A percentile compares a stretch with the other conserved stretches of the same genome.
phyloP scores from a whole-genome alignment of 2,888 invertebrate genomes.

The Zhuqinia jingwanae region DNA sequence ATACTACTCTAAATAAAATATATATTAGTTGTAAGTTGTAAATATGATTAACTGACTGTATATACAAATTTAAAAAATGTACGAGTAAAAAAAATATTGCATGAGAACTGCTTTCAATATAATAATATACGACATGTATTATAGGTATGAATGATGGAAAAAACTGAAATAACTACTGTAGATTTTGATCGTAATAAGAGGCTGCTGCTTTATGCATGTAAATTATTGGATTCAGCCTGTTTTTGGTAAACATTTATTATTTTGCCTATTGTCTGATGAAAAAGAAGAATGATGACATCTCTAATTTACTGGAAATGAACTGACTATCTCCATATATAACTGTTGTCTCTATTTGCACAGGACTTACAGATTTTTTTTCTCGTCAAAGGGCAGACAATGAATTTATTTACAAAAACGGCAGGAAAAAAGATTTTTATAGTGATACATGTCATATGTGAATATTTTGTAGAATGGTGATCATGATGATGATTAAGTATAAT shows the following conservation, averaged over 20 bases:
- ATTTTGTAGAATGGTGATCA: constrained; percentile 15
- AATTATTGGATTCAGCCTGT: background rate
- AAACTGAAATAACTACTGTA: too few relatives aligned
- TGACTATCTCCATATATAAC: too few relatives aligned
- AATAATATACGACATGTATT: too few relatives aligned
- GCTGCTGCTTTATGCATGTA: background rate
- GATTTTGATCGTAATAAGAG: too few relatives aligned
- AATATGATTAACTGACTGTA: background rate
- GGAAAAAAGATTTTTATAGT: constrained; percentile 13
- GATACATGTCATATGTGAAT: background rate
- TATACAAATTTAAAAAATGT: background rate
- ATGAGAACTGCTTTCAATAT: background rate
- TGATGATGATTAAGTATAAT: background rate
- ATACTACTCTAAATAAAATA: background rate
- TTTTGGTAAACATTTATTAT: background rate
- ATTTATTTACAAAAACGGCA: background rate
- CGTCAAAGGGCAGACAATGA: background rate
- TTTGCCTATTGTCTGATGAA: background rate
- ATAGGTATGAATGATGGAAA: too few relatives aligned
- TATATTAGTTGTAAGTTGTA: too few relatives aligned
- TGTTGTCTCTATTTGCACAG: background rate
- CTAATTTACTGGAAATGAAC: too few relatives aligned
- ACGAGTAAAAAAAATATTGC: background rate
- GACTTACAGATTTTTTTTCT: background rate
- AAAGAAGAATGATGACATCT: too few relatives aligned